These are phyloP conservation scores for Palythoa grandiflora DNA, from an alignment of 92 coral and sea anemone genomes.

Conservation along the genomic window DNA sequence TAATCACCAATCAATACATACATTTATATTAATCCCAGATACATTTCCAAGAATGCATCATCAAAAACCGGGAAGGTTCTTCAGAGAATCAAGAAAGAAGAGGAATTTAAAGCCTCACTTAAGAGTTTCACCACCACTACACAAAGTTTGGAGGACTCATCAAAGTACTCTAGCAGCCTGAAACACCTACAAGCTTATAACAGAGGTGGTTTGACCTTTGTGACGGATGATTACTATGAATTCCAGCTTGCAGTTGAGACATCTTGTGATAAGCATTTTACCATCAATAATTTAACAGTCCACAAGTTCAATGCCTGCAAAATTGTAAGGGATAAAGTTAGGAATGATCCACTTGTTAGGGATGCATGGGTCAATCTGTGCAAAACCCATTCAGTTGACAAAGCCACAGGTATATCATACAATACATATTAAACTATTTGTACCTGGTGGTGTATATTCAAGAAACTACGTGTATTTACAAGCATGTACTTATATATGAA, in stretches of 20 bases:
- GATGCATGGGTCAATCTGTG: no score
- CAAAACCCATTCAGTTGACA: no score
- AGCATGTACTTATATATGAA: no score
- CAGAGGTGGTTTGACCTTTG: conserved; percentile 5
- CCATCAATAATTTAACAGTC: not conserved
- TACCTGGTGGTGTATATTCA: no score
- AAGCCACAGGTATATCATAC: no score
- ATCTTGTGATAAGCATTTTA: not conserved
- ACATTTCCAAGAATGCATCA: conserved; percentile 11
- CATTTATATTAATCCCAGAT: not conserved
- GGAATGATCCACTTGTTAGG: no score
- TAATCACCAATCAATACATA: no score
- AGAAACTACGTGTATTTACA: no score
- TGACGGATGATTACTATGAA: not conserved
- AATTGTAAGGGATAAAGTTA: no score
- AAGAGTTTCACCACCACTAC: not conserved
- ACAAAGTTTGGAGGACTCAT: not conserved
- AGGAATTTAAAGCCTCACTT: not conserved
- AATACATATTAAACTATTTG: no score
- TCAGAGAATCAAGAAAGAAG: not conserved
- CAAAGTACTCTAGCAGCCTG: conserved; percentile 2
- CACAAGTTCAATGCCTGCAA: not conserved
- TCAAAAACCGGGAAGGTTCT: not conserved
- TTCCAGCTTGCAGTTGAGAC: conserved; percentile 12
- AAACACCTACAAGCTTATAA: not conserved